Base-by-base conservation (phyloP, 2,113 vertebrate species). In the Cariama cristata region DNA sequence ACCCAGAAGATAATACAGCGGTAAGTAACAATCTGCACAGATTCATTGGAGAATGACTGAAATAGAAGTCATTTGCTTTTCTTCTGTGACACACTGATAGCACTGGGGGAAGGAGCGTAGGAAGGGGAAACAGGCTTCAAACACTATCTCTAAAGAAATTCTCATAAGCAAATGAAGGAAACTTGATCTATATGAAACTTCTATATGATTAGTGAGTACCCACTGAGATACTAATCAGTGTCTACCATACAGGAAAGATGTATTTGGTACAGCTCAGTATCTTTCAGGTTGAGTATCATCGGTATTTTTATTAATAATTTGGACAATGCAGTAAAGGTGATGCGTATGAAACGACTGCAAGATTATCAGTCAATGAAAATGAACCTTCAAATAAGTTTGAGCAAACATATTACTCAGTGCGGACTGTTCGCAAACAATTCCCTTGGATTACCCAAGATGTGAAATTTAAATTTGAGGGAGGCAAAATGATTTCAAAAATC, bases 1-100 rank as follows among this genome's bases (percentile, higher is more conserved):
- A 52, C 14, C 24, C 19, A 56, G 58, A 89, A 64, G 23, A 58
- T 83, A 86, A 53, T 3, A 1, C 79, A 77, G 30, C 0, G 2
- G 96, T 97, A 94, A 89, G 97, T 96, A 94, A 68, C 68, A 72
- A 56, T 33, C 56, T 30, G 44, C 77, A 79, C 16, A 72, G 53
- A 87, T 82, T 96, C 67, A 63, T 79, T 77, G 56, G 73, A 81
- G 44, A 87, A 79, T 68, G n/a, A 86, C 45, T 80, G 52, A 63
- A 84, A 89, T 13, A 63, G 38, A 77, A 84, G 10, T 52, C 59
- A 60, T 76, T 67, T 68, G 23, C 52, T 62, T 91, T 91, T 79
- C 56, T 79, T 83, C 67, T 79, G 8, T n/a, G 35, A 69, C 28
- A 72, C 16, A 5, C 11, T 33, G 14, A 24, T 63, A 63, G 83